Evolutionary conservation across 2,888 invertebrate species (phyloP).

Genomic region (Acanthosepion pharaonis): DNA sequence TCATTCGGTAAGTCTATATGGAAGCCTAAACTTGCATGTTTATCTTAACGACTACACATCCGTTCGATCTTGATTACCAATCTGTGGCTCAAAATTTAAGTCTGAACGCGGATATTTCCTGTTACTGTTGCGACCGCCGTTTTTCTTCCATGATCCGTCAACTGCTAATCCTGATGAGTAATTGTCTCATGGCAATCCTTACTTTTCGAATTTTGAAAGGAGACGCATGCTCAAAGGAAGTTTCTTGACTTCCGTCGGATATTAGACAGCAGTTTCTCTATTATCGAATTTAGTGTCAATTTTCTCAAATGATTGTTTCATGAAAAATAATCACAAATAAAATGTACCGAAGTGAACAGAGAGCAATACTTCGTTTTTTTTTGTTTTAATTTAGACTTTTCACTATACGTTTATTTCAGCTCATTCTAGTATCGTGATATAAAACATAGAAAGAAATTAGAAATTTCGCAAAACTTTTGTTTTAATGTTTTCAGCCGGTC

Average conservation of each 20-base stretch:
- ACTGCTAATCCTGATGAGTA: too few relatives aligned
- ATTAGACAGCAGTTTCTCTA: neutral
- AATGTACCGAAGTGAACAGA: neutral
- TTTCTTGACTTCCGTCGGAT: neutral
- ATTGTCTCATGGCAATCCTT: neutral
- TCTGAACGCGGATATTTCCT: neutral
- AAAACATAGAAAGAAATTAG: too few relatives aligned
- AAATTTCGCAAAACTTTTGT: too few relatives aligned
- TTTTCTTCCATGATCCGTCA: neutral
- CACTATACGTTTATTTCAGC: too few relatives aligned
- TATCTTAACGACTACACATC: neutral
- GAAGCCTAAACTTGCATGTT: neutral
- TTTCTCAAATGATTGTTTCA: neutral
- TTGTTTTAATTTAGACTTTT: neutral
- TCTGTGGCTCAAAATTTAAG: neutral
- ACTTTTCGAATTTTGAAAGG: neutral
- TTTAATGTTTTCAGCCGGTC: too few relatives aligned
- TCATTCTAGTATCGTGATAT: too few relatives aligned
- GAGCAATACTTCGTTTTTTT: neutral
- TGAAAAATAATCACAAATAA: neutral
- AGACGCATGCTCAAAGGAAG: neutral
- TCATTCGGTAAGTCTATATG: neutral
- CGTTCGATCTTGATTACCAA: neutral
- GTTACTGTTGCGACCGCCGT: neutral
- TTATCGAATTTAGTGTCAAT: neutral